phyloP scores from a whole-genome alignment of 92 coral and sea anemone species.

The Zoanthus sansibaricus region DNA sequence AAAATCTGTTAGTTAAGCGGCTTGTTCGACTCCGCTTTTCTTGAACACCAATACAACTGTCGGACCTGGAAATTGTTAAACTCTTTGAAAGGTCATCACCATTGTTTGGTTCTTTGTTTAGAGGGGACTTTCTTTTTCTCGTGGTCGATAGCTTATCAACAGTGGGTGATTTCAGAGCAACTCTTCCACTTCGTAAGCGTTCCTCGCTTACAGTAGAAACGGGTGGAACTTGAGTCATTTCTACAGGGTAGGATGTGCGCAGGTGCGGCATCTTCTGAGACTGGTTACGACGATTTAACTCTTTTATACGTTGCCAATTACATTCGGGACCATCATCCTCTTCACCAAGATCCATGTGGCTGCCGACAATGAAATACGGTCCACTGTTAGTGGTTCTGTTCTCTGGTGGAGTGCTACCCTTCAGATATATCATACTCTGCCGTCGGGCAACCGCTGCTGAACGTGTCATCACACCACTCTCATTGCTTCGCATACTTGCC shows the following conservation, averaged over 20 bases:
- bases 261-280: slow-evolving; percentile 86
- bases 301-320: slow-evolving; percentile 90
- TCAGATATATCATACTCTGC: slow-evolving; percentile 82
- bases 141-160: slow-evolving; percentile 55
- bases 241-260: slow-evolving; percentile 96
- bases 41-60: slow-evolving; percentile 54
- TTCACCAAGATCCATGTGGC: slow-evolving; percentile 73
- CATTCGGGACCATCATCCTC: slow-evolving; percentile 76
- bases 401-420: slow-evolving; percentile 81
- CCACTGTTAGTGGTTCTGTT: slow-evolving; percentile 85
- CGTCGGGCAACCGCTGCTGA: slow-evolving; percentile 74
- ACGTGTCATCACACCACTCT: slow-evolving; percentile 55
- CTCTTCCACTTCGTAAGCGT: slow-evolving; percentile 43
- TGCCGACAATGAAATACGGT: slow-evolving; percentile 79
- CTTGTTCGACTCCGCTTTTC: slow-evolving; percentile 74
- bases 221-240: slow-evolving; percentile 83
- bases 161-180: slow-evolving; percentile 50
- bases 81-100: slow-evolving; percentile 51
- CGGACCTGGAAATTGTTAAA: slow-evolving; percentile 64
- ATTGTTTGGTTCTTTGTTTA: slow-evolving; percentile 13
- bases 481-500: slow-evolving; percentile 65
- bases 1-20: slow-evolving; percentile 61
- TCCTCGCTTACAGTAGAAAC: slow-evolving; percentile 69
- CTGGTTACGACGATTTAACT: slow-evolving; percentile 88
- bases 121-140: slow-evolving; percentile 73